A percentile compares a stretch with the other conserved stretches of the same genome.
phyloP scores from a whole-genome alignment of 2,113 vertebrate species.

The Crotophaga sulcirostris region DNA sequence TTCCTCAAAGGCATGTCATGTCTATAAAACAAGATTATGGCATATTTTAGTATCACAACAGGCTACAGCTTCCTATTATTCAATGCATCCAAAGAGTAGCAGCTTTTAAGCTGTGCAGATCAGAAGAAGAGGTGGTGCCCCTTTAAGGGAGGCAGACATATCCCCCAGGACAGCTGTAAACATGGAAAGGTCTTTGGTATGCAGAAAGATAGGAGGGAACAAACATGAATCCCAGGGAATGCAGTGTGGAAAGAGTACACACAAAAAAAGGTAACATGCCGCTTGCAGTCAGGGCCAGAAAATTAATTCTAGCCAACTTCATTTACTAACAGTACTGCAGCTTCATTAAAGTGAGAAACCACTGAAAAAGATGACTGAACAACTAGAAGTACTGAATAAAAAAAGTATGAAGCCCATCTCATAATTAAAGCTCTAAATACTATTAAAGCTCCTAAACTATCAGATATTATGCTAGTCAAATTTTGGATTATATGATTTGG shows the following conservation, averaged over 20 bases:
- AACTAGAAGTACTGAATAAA: not conserved
- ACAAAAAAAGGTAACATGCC: not conserved
- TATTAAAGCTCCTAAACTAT: not conserved
- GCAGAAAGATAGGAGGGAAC: accelerated
- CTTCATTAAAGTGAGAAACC: not conserved
- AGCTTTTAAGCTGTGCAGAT: not conserved
- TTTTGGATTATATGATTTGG: not conserved
- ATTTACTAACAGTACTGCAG: not conserved
- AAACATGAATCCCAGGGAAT: not conserved
- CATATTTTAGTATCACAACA: not conserved
- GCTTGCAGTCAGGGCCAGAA: not conserved
- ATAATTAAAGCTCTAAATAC: not conserved
- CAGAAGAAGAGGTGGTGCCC: not conserved
- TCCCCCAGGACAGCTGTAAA: not conserved
- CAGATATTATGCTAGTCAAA: not conserved
- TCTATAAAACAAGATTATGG: not conserved
- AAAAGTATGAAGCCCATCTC: not conserved
- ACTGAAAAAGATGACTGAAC: not conserved
- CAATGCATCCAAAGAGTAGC: not conserved
- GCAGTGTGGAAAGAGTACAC: not conserved
- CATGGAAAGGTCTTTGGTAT: not conserved
- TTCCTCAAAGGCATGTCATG: not conserved
- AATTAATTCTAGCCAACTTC: not conserved
- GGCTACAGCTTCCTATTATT: not conserved
- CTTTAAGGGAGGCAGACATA: not conserved